Conservation (phyloP, 2,888 invertebrate genomes). For the Isoperla grammatica region DNA sequence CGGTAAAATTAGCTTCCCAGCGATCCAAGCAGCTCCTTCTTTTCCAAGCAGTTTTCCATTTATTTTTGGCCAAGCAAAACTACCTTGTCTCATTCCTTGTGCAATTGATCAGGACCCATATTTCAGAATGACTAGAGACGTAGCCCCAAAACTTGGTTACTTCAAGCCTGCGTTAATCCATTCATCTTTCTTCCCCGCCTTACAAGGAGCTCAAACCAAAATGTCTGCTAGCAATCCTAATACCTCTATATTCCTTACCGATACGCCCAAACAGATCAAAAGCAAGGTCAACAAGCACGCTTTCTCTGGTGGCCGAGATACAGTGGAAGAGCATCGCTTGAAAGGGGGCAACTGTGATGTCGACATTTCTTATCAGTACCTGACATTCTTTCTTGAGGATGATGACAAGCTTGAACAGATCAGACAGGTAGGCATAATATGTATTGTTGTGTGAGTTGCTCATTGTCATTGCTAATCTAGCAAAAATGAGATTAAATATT, state of each 20-base stretch:
- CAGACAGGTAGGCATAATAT: constrained; percentile 48
- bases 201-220: constrained; percentile 96
- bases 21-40: constrained; percentile 93
- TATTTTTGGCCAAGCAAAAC: constrained; percentile 75
- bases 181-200: constrained; percentile 84
- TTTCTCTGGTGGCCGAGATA: constrained; percentile 92
- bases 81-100: constrained; percentile 87
- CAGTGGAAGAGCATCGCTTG: constrained; percentile 85
- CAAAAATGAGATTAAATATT: neutral
- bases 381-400: constrained; percentile 92
- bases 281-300: constrained; percentile 95
- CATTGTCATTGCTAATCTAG: neutral
- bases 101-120: constrained; percentile 99
- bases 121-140: constrained; percentile 97
- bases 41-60: constrained; percentile 85
- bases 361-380: constrained; percentile 92
- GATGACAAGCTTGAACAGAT: constrained; percentile 78
- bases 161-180: constrained; percentile 85
- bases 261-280: constrained; percentile 92
- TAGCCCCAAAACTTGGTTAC: constrained; percentile 84
- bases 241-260: constrained; percentile 91
- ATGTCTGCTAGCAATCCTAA: constrained; percentile 97
- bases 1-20: constrained; percentile 95
- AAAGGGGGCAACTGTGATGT: constrained; percentile 94
- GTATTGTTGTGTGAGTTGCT: neutral